Evolutionary conservation across 2,113 vertebrate genomes (phyloP), one percentile per base, ranked within the genome.

Genomic region (Poeciliopsis occidentalis): DNA sequence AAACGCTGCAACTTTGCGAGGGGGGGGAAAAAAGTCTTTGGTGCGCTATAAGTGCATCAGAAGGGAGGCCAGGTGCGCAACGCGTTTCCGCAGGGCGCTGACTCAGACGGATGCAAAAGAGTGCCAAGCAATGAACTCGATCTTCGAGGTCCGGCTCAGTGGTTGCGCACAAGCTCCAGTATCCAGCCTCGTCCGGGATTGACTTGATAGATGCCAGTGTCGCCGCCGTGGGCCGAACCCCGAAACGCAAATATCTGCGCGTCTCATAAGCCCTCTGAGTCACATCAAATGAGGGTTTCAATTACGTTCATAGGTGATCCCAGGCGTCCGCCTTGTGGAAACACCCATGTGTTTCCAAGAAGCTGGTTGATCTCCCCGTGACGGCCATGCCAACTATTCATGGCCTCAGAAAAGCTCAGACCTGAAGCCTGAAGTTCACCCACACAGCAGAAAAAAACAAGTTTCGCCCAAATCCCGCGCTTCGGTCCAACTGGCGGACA

Each of bases 41-140:
- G 74, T 75, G 84, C 71, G 69, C 84, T 92, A 86, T 89, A 91
- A 89, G 90, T 84, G 86, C 76, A 74, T 81, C 75, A 81, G 76
- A 67, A 71, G 30, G 80, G 83, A 82, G 80, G 77, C 90, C 80
- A 82, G 82, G 73, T 78, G 82, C 78, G 81, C 66, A 77, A 90
- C 86, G 81, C 78, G 83, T 73, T 71, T 84, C 79, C 71, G 75
- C 85, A 67, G 88, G 83, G 83, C 87, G 83, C 80, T 67, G 84
- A 89, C 80, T 90, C 85, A 90, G 80, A 73, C 27, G 78, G 75
- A 85, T 17, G 83, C 81, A 83, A 86, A 32, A 60, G 72, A 12
- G 80, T 88, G 89, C 90, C 90, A 92, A 91, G 88, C 91, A 92
- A 92, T 92, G 86, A 85, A 90, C 88, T 90, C 78, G 90, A 89